A percentile compares a stretch with the other conserved stretches of the same genome.
These are phyloP conservation scores for Turdus rufiventris DNA, from an alignment of 2,113 vertebrate species.

Conservation along the genomic window DNA sequence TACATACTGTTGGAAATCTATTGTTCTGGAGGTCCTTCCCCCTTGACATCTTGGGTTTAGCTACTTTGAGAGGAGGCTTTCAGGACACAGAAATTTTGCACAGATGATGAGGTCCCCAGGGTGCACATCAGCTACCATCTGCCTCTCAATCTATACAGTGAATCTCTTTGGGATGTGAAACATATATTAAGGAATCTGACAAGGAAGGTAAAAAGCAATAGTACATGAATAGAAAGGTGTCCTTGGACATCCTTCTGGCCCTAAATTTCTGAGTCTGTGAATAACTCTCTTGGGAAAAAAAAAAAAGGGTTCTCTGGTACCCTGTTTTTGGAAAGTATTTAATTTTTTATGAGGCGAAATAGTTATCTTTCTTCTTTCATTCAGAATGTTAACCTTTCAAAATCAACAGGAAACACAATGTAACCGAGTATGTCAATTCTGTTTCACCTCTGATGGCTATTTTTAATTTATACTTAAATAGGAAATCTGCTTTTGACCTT, in stretches of 20 bases:
- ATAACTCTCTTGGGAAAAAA: background rate
- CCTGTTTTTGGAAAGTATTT: background rate
- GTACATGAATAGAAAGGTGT: background rate
- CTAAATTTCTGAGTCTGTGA: background rate
- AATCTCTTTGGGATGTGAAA: background rate
- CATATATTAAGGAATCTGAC: background rate
- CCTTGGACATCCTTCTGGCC: background rate
- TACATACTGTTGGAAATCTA: background rate
- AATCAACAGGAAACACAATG: background rate
- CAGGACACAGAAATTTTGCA: background rate
- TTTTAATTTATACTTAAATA: constrained; percentile 49
- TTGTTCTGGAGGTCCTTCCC: background rate
- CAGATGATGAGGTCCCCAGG: background rate
- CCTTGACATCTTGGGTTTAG: rapidly evolving
- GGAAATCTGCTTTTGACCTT: constrained; percentile 50
- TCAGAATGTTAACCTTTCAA: background rate
- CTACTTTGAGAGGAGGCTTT: background rate
- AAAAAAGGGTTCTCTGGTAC: background rate
- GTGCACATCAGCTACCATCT: background rate
- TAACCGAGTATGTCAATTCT: constrained; percentile 1
- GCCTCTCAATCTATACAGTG: background rate
- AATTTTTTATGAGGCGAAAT: background rate
- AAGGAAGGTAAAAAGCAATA: background rate
- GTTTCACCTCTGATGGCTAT: constrained; percentile 23
- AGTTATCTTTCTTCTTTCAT: background rate